A percentile compares a stretch with the other conserved stretches of the same genome.
These are phyloP conservation scores for Scomber colias DNA, from an alignment of 2,113 vertebrate genomes.

Conservation along the genomic window DNA sequence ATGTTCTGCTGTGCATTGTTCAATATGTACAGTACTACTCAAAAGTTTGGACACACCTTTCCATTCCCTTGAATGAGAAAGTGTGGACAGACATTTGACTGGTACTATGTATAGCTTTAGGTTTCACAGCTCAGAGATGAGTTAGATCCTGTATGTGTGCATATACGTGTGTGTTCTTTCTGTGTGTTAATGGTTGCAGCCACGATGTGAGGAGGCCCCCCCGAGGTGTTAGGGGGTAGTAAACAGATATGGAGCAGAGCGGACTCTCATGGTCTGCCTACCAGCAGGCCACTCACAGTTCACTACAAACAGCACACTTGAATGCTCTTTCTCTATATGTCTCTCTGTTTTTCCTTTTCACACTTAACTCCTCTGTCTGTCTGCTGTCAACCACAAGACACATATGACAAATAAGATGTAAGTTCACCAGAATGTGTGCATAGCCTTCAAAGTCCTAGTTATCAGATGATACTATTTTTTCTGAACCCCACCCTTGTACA, in stretches of 20 bases:
- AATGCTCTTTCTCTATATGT: constrained; percentile 43
- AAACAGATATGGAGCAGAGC: constrained; percentile 74
- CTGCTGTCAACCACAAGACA: background rate
- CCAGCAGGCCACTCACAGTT: constrained; percentile 72
- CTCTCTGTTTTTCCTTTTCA: constrained; percentile 8
- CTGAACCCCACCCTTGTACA: background rate
- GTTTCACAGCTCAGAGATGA: constrained; percentile 2
- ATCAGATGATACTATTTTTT: background rate
- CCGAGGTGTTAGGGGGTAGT: constrained; percentile 57
- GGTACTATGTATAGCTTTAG: constrained; percentile 9
- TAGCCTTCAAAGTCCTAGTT: background rate
- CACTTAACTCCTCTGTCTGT: background rate
- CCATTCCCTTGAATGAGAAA: too few species aligned
- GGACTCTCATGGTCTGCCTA: constrained; percentile 67
- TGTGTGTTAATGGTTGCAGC: constrained; percentile 29
- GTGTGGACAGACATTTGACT: too few species aligned
- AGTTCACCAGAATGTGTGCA: constrained; percentile 3
- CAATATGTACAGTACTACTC: background rate
- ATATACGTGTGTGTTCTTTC: background rate
- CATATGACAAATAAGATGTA: background rate
- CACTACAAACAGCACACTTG: constrained; percentile 58
- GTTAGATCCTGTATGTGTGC: constrained; percentile 1
- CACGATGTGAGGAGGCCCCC: constrained; percentile 47
- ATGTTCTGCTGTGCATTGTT: background rate
- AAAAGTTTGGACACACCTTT: too few species aligned